A percentile compares a stretch with the other conserved stretches of the same genome.
Conservation (phyloP, 2,888 invertebrate genomes). For the Acanthoscelides obtectus region DNA sequence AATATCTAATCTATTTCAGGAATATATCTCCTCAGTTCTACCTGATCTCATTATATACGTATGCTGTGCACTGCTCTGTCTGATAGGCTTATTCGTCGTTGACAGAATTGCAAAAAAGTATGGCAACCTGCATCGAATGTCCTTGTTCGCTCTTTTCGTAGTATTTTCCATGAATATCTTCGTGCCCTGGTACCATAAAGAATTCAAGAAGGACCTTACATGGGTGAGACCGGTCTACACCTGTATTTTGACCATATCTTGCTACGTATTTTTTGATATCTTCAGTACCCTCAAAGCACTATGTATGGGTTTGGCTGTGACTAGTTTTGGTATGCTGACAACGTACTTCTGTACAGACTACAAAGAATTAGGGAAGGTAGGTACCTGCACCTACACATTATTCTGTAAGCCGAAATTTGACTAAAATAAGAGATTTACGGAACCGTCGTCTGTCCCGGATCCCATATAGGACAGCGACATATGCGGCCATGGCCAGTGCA, state of each 20-base stretch:
- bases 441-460: no score
- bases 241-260: constrained; percentile 68
- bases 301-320: constrained; percentile 59
- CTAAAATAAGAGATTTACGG: no score
- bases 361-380: no score
- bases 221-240: constrained; percentile 64
- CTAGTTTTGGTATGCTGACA: neutral
- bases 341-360: constrained; percentile 21
- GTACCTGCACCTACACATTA: no score
- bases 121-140: constrained; percentile 27
- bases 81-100: constrained; percentile 48
- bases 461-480: no score
- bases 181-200: constrained; percentile 59
- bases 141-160: constrained; percentile 45
- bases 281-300: constrained; percentile 68
- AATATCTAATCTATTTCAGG: constrained; percentile 25
- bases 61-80: constrained; percentile 44
- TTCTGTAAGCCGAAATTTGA: no score
- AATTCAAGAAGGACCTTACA: constrained; percentile 43
- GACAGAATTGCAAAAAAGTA: constrained; percentile 39
- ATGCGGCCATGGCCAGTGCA: no score
- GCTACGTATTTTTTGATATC: constrained; percentile 81
- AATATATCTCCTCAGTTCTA: constrained; percentile 13
- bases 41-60: constrained; percentile 48
- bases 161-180: constrained; percentile 57